A percentile compares a stretch with the other conserved stretches of the same genome.
Conservation (phyloP, 2,113 vertebrate species). For the Oreocharis arfaki region DNA sequence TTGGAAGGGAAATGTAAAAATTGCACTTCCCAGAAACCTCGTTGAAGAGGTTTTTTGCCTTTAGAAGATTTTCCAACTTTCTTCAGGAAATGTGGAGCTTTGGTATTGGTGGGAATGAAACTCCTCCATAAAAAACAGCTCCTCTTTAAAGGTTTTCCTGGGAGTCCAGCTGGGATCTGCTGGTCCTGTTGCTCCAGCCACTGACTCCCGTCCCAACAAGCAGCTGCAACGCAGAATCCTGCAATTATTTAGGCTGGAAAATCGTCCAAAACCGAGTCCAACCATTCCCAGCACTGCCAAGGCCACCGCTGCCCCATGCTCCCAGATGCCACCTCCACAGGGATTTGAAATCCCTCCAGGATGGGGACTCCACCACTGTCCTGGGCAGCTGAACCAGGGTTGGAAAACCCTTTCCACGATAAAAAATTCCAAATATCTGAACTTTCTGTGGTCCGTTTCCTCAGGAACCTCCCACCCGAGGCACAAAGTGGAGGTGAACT, state of each 20-base stretch:
- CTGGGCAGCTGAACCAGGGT: too few species aligned
- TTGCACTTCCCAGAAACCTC: not conserved
- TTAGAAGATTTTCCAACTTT: not conserved
- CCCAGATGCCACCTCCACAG: not conserved
- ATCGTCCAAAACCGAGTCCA: not conserved
- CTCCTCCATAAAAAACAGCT: not conserved
- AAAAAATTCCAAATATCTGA: not conserved
- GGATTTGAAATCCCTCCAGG: not conserved
- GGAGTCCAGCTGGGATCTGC: not conserved
- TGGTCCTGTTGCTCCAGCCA: not conserved
- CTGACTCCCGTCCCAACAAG: not conserved
- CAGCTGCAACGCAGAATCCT: not conserved
- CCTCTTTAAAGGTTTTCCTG: not conserved
- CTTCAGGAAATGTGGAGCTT: not conserved
- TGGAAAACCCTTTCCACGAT: not conserved
- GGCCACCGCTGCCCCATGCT: not conserved
- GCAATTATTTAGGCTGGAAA: not conserved
- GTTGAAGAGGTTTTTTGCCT: rapidly evolving
- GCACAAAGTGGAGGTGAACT: not conserved
- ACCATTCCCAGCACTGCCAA: not conserved
- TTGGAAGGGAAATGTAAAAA: not conserved
- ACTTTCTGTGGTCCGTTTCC: not conserved
- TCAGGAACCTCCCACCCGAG: not conserved
- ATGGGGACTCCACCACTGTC: too few species aligned
- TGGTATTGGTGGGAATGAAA: not conserved